These are phyloP conservation scores for Butorides virescens DNA, from an alignment of 2,113 vertebrate genomes.

Conservation along the genomic window DNA sequence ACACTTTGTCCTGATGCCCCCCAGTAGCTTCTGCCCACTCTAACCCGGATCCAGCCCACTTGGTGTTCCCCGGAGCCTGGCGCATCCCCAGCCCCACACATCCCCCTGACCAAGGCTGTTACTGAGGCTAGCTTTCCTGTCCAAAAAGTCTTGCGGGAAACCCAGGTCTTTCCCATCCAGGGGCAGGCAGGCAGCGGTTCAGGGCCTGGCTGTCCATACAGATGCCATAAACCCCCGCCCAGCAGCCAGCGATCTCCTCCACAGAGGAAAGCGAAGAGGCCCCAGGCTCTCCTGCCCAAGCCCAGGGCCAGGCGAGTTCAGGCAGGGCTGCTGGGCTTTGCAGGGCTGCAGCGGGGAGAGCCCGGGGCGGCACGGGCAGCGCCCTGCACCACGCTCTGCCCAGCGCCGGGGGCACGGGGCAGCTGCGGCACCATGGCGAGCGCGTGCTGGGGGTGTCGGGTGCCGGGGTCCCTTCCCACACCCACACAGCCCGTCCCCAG, in stretches of 20 bases:
- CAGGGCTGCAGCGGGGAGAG: rapidly evolving
- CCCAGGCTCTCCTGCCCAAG: rapidly evolving
- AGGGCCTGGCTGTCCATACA: background rate
- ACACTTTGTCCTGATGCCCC: background rate
- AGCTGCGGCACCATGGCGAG: background rate
- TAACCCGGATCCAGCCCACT: background rate
- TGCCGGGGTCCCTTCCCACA: background rate
- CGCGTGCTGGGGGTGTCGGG: rapidly evolving
- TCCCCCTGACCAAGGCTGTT: background rate
- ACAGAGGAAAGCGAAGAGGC: background rate
- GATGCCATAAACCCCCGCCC: background rate
- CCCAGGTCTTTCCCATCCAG: background rate
- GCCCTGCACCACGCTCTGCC: background rate
- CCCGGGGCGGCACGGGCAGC: rapidly evolving
- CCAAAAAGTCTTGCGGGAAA: background rate
- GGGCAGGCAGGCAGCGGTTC: background rate
- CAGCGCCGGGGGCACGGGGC: rapidly evolving
- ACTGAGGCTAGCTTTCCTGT: background rate
- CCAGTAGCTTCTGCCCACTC: background rate
- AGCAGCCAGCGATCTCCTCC: rapidly evolving
- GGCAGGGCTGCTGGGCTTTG: background rate
- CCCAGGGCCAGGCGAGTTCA: rapidly evolving
- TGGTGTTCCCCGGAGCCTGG: background rate
- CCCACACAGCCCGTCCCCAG: background rate
- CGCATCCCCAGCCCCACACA: background rate